Base-by-base conservation (phyloP, 2,113 vertebrate genomes). In the Ciconia boyciana region DNA sequence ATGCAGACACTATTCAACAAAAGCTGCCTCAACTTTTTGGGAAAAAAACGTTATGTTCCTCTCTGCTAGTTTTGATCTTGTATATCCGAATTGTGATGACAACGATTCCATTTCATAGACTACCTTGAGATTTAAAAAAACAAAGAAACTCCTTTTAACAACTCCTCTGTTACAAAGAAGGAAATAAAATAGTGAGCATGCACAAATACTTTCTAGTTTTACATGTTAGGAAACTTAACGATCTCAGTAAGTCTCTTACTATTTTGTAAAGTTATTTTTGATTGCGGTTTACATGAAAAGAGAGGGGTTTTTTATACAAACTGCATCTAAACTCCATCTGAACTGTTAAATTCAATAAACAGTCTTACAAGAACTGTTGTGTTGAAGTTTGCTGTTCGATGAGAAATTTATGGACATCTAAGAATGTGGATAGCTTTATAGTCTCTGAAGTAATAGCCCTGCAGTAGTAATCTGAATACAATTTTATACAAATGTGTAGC, bases 311-410 rank as follows among this genome's bases (percentile, higher is more conserved):
- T 97, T 92, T 55, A 58, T 93, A 97, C 96, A 95, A 98, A 97
- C 97, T 98, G 95, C 97, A 93, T 91, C 77, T 77, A 89, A 94
- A 96, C 87, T 95, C 91, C 94, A 55, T 93, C 86, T 96, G 92
- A 97, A 96, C 96, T 98, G 90, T 97, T 97, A 32, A 80, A 90
- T 90, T 96, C 88, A 98, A 98, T 98, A 98, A 98, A 98, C 95
- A 96, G 94, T 98, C 97, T 97, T 96, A 90, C 93, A 96, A 95
- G 97, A 98, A 95, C 79, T 96, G 81, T 79, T 70, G 95, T 95
- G 91, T 97, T 95, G 65, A 97, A 94, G 87, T 97, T 97, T 98
- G 93, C 95, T 98, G 69, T 94, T 97, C 66, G 32, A 69, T 91
- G 90, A 90, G 65, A 74, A 72, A 77, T 43, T 21, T 83, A 44